Evolutionary conservation across 1,140 invertebrate genomes (phyloP).

Genomic region (Aphelinus atriplicis): DNA sequence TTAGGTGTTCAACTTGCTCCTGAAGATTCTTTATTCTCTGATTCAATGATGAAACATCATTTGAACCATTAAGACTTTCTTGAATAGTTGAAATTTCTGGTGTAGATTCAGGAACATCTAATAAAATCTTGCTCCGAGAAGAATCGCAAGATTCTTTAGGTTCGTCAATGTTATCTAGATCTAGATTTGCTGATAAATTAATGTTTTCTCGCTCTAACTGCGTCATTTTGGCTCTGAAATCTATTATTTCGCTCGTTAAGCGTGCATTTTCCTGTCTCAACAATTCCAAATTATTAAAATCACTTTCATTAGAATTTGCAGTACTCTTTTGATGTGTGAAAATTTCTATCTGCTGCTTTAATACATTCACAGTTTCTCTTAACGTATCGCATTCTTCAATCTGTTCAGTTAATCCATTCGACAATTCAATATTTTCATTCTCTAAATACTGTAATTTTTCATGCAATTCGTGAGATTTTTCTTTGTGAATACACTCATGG

Average conservation of each 20-base stretch:
- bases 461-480: constrained; percentile 27
- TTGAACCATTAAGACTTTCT: neutral
- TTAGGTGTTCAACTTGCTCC: constrained; percentile 43
- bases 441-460: constrained; percentile 38
- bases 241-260: constrained; percentile 30
- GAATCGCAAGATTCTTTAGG: neutral
- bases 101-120: neutral
- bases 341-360: constrained; percentile 32
- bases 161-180: constrained; percentile 3
- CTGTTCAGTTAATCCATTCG: constrained; percentile 44
- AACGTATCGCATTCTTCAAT: constrained; percentile 46
- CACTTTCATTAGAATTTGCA: neutral
- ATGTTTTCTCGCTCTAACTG: constrained; percentile 35
- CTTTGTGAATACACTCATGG: constrained; percentile 42
- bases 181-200: constrained; percentile 36
- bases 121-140: neutral
- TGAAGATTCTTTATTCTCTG: constrained; percentile 40
- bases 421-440: constrained; percentile 47
- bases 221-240: constrained; percentile 25
- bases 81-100: neutral
- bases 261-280: constrained; percentile 29
- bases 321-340: neutral
- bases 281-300: constrained; percentile 11
- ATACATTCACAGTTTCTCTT: constrained; percentile 36
- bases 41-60: constrained; percentile 40